A percentile compares a stretch with the other conserved stretches of the same genome.
Conservation (phyloP, 2,888 invertebrate species). For the Ennomos erosarius region DNA sequence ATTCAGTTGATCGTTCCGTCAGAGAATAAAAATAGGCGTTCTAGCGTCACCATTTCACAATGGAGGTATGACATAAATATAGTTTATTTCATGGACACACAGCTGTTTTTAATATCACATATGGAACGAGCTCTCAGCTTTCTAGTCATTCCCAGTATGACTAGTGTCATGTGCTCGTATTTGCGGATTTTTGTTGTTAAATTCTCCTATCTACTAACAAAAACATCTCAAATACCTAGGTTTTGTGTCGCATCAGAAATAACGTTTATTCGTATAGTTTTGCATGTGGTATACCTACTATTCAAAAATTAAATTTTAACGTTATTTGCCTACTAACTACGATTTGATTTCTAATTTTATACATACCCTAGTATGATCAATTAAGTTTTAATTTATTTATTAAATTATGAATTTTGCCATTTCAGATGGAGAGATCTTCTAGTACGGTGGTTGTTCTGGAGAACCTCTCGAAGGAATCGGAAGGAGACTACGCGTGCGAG, state of each 20-base stretch:
- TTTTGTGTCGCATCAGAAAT: no score
- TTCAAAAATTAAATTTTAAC: no score
- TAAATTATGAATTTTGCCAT: neutral
- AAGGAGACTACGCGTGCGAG: constrained; percentile 83
- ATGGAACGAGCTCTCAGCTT: constrained; percentile 16
- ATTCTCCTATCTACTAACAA: no score
- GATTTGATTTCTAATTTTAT: neutral
- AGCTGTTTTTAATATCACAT: constrained; percentile 19
- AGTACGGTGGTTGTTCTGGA: constrained; percentile 83
- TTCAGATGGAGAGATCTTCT: constrained; percentile 86
- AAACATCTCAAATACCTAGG: no score
- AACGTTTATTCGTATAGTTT: constrained; percentile 2
- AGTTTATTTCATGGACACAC: constrained; percentile 23
- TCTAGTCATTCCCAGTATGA: constrained; percentile 20
- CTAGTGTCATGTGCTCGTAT: constrained; percentile 5
- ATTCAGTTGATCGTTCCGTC: constrained; percentile 24
- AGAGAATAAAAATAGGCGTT: constrained; percentile 26
- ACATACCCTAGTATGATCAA: neutral
- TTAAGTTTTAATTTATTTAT: neutral
- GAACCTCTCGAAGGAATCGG: constrained; percentile 74
- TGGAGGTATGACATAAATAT: constrained; percentile 21
- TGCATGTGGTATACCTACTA: no score
- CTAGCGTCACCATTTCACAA: constrained; percentile 28
- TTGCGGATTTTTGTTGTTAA: constrained; percentile 8
- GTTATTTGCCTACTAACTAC: no score